Evolutionary conservation across 2,888 invertebrate species (phyloP).

Genomic region (Drosophila suboccidentalis): DNA sequence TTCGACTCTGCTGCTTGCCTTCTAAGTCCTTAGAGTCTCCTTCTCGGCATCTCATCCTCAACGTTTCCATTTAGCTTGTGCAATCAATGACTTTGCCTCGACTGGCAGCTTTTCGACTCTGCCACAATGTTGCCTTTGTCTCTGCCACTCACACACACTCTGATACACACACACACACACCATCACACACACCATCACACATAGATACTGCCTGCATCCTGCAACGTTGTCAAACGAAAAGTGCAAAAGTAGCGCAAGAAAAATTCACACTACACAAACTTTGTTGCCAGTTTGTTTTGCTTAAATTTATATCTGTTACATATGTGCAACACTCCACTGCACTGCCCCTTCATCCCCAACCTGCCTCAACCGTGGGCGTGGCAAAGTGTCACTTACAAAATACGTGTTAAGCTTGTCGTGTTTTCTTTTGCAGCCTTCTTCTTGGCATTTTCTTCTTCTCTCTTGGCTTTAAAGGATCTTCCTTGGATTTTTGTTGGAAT

Average conservation of each 20-base stretch:
- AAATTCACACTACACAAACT: conserved; percentile 57
- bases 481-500: conserved; percentile 1
- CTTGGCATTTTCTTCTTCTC: background rate
- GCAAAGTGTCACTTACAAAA: conserved; percentile 27
- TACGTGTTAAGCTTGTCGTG: conserved; percentile 24
- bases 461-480: conserved; percentile 15
- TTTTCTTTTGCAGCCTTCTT: background rate
- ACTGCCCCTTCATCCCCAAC: background rate
- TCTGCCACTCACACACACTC: conserved; percentile 34
- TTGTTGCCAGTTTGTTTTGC: conserved; percentile 76
- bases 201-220: conserved; percentile 23
- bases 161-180: conserved; percentile 15
- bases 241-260: conserved; percentile 52
- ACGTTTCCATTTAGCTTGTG: conserved; percentile 39
- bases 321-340: background rate
- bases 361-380: conserved; percentile 10
- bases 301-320: conserved; percentile 53
- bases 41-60: conserved; percentile 11
- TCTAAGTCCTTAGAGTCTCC: conserved; percentile 43
- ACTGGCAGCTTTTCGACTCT: conserved; percentile 37
- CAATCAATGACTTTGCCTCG: conserved; percentile 68
- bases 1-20: conserved; percentile 26
- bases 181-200: conserved; percentile 13
- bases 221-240: conserved; percentile 30
- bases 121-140: conserved; percentile 47